phyloP scores from a whole-genome alignment of 2,888 invertebrate genomes.

The Euzetes globulus region DNA sequence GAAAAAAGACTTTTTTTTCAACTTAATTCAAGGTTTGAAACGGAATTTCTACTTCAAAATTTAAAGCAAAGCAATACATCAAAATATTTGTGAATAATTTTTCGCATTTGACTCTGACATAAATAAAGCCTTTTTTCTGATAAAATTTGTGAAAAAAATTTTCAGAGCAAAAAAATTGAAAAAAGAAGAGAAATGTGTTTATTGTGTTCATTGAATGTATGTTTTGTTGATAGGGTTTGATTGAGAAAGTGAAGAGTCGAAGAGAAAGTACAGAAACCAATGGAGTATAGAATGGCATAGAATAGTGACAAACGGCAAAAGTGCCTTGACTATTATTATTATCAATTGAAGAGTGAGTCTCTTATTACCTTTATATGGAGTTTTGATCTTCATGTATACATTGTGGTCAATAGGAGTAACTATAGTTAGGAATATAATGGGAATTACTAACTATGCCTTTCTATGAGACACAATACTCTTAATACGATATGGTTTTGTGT shows the following conservation, averaged over 20 bases:
- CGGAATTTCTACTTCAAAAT: not conserved
- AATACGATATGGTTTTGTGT: conserved; percentile 21
- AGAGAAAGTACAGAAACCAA: not conserved
- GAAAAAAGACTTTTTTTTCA: too few relatives aligned
- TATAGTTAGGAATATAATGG: conserved; percentile 2
- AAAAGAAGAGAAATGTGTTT: not conserved
- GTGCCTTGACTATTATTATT: conserved; percentile 2
- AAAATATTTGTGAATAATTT: not conserved
- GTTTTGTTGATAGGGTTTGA: not conserved
- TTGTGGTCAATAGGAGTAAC: conserved; percentile 8
- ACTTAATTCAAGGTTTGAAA: not conserved
- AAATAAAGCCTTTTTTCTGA: not conserved
- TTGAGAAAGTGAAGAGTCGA: conserved; percentile 1
- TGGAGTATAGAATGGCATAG: not conserved
- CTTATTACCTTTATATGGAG: conserved; percentile 19
- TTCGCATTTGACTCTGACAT: not conserved
- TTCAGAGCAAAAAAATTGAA: not conserved
- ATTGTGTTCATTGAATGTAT: not conserved
- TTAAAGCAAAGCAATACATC: not conserved
- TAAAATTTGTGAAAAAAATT: not conserved
- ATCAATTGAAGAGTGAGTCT: conserved; percentile 3
- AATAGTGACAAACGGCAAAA: conserved; percentile 5
- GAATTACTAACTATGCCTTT: conserved; percentile 21
- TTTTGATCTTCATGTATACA: conserved; percentile 10
- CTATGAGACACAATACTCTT: conserved; percentile 18